Base-by-base conservation (phyloP, 1,140 invertebrate species). In the Ostrea denselamellosa region DNA sequence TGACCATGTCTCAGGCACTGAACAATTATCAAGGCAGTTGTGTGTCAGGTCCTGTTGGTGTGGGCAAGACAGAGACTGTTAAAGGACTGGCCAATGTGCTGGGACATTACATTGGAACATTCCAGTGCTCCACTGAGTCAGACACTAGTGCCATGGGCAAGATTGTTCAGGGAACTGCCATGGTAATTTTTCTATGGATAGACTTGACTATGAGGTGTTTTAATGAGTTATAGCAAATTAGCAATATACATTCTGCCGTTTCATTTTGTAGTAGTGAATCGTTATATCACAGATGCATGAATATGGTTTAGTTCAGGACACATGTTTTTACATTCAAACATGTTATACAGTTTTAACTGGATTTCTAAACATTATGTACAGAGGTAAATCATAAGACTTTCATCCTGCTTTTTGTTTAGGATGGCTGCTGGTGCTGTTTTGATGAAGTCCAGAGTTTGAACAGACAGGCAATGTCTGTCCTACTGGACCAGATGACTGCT, bases 371-470 rank as follows among this genome's bases (percentile, higher is more conserved):
- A 44, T 5, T 44, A 44, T 44, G 34, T 44, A 44, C 34, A 44
- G 34, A 44, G 34, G 34, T 44, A 44, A 44, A 44, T 2, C 34
- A 5, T 44, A 2, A 2, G 34, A 44, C 34, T 44, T 5, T 44
- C 34, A 44, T 44, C 34, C 8, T 83, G 14, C 10, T 22, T 51
- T n/a, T 77, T 51, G 44, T 77, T 7, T 86, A 95, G 94, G 94
- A 95, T 92, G 94, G 94, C 5, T 95, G 93, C 86, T 95, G 94
- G 94, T 93, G 92, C 28, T 93, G 92, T 87, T 94, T 95, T 92
- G 93, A 94, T 92, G 94, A 94, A 82, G 87, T 91, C 12, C 93
- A 95, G 86, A 91, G 87, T 58, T 86, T 95, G 34, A 91, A 86
- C 44, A 88, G 87, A 10, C 85, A 93, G 62, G 92, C 92, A n/a